Evolutionary conservation across 2,888 invertebrate genomes (phyloP).

Genomic region (Drosophila eohydei): DNA sequence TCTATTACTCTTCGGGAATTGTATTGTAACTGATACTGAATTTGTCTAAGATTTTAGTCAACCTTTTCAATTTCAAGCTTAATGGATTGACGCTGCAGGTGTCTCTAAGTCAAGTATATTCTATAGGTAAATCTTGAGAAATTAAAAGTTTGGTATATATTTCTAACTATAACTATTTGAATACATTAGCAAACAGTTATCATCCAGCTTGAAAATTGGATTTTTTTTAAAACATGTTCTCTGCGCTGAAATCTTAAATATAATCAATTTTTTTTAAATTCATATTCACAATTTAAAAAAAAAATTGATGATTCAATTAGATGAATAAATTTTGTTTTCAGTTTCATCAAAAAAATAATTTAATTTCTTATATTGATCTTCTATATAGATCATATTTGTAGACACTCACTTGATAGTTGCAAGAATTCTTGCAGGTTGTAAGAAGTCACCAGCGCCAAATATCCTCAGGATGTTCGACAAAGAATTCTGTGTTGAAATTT

Average conservation of each 20-base stretch:
- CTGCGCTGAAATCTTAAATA: neutral
- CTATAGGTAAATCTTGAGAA: neutral
- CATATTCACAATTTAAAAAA: neutral
- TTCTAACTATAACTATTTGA: neutral
- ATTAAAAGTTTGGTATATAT: neutral
- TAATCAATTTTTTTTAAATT: neutral
- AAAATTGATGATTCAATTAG: neutral
- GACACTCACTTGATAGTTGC: constrained; percentile 59
- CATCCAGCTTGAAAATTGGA: neutral
- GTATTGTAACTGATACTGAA: neutral
- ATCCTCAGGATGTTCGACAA: constrained; percentile 55
- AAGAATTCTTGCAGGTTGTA: constrained; percentile 36
- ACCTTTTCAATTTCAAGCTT: neutral
- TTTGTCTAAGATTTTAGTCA: neutral
- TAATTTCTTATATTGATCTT: neutral
- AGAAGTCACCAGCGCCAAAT: constrained; percentile 57
- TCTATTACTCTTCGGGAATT: neutral
- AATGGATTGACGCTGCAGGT: too few species aligned
- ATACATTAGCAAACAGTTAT: neutral
- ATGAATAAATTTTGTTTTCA: neutral
- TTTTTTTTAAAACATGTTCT: too few species aligned
- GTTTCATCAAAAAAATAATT: neutral
- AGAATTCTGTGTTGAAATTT: constrained; percentile 35
- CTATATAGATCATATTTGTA: neutral
- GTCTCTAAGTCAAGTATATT: neutral